phyloP scores from a whole-genome alignment of 1,140 invertebrate species.

The Drosophila kurseongensis region DNA sequence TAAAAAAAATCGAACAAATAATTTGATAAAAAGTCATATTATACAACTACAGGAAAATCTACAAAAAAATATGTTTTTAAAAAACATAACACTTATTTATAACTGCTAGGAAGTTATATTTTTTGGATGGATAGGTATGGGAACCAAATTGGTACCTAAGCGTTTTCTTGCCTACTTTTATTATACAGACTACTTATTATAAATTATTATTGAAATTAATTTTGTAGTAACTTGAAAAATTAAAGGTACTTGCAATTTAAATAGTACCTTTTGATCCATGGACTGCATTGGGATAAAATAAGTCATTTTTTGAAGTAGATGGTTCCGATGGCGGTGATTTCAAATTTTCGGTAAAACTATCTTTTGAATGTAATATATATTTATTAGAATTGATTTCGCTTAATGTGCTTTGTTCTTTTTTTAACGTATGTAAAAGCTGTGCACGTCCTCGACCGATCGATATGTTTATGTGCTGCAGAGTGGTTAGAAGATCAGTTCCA shows the following conservation, averaged over 20 bases:
- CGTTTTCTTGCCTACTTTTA: no score
- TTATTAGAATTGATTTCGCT: not conserved
- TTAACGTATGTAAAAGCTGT: slow-evolving; percentile 16
- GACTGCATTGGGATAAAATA: slow-evolving; percentile 5
- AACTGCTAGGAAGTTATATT: no score
- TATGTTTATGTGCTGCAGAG: slow-evolving; percentile 24
- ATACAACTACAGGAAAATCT: no score
- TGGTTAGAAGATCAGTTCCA: slow-evolving; percentile 9
- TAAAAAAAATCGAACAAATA: no score
- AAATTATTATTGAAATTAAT: no score
- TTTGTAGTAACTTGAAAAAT: no score
- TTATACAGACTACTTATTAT: no score
- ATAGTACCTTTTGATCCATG: slow-evolving; percentile 29
- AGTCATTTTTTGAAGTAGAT: not conserved
- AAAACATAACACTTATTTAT: no score
- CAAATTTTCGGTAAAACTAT: not conserved
- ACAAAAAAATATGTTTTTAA: no score
- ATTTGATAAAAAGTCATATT: no score
- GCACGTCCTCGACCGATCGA: slow-evolving; percentile 36
- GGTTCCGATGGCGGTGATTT: not conserved
- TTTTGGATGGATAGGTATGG: no score
- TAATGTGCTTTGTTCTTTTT: not conserved
- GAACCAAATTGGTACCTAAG: no score
- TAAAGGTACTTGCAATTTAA: not conserved
- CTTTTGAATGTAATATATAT: not conserved